These are phyloP conservation scores for Microtus richardsoni DNA, from an alignment of 2,113 vertebrate species.

Conservation along the genomic window DNA sequence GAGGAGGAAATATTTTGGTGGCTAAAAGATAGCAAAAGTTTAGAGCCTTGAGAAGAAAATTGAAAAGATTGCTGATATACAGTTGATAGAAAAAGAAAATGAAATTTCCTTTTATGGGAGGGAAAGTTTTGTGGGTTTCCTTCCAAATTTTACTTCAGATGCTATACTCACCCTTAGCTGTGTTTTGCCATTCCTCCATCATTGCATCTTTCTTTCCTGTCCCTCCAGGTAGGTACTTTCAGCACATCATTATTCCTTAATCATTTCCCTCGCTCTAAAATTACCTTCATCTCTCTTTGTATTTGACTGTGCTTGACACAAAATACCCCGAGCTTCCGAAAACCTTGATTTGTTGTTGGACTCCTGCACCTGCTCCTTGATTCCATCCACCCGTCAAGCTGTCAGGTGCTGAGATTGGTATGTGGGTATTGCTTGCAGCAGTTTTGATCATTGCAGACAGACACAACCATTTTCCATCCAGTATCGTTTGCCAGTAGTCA, in stretches of 20 bases:
- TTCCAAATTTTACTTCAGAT: not conserved
- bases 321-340: not conserved
- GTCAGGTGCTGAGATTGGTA: conserved; percentile 42
- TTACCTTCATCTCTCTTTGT: not conserved
- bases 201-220: not conserved
- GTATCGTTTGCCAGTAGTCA: conserved; percentile 27
- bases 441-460: conserved; percentile 54
- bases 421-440: conserved; percentile 55
- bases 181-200: not conserved
- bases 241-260: not conserved
- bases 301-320: conserved; percentile 20
- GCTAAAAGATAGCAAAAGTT: not conserved
- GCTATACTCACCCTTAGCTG: not conserved
- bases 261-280: rapidly evolving
- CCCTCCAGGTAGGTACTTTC: not conserved
- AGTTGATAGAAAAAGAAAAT: not conserved
- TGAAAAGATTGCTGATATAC: not conserved
- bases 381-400: conserved; percentile 59
- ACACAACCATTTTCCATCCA: conserved; percentile 51
- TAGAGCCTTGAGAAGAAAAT: not conserved
- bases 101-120: not conserved
- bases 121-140: not conserved
- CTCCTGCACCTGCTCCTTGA: conserved; percentile 60
- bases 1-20: not conserved
- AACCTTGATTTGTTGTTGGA: conserved; percentile 63